Evolutionary conservation across 2,113 vertebrate species (phyloP).

Genomic region (Cavia aperea): DNA sequence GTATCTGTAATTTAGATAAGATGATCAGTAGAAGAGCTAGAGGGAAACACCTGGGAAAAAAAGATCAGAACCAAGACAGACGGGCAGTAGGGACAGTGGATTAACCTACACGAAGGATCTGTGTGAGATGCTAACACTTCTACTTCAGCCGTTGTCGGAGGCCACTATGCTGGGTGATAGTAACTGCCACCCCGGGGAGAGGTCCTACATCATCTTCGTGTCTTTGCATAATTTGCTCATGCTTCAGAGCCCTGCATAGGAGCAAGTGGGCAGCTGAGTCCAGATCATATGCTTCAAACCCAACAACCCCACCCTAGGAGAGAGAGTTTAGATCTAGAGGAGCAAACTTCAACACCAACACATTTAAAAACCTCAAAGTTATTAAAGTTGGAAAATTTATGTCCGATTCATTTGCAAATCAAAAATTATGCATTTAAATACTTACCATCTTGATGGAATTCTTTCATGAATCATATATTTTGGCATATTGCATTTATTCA

Average conservation of each 20-base stretch:
- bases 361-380: background rate
- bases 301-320: background rate
- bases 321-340: background rate
- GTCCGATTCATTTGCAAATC: background rate
- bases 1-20: background rate
- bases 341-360: background rate
- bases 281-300: background rate
- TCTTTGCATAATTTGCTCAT: background rate
- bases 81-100: background rate
- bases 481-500: background rate
- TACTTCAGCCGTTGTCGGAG: background rate
- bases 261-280: background rate
- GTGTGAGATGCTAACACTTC: background rate
- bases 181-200: background rate
- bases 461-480: background rate
- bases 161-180: background rate
- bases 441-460: background rate
- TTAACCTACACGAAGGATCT: background rate
- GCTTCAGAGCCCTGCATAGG: background rate
- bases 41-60: background rate
- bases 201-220: background rate
- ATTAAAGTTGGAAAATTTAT: background rate
- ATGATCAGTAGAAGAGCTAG: background rate
- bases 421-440: constrained; percentile 11
- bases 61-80: background rate